A percentile compares a stretch with the other conserved stretches of the same genome.
phyloP scores from a whole-genome alignment of 1,140 invertebrate species.

The Archegozetes longisetosus region DNA sequence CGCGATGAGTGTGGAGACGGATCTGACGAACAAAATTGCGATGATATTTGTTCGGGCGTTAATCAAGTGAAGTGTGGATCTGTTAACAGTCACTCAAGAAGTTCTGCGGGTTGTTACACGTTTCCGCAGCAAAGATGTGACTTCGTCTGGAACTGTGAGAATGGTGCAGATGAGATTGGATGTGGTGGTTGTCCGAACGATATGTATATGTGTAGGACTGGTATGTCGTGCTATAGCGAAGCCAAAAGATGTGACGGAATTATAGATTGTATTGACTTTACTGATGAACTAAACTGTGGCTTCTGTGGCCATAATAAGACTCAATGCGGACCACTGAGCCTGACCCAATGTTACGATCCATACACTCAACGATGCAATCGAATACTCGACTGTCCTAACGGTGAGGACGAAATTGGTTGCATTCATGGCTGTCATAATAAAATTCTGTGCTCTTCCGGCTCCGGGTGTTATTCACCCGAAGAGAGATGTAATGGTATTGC shows the following conservation, averaged over 20 bases:
- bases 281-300: conserved; percentile 45
- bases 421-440: conserved; percentile 34
- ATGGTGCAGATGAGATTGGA: conserved; percentile 19
- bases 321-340: conserved; percentile 12
- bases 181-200: conserved; percentile 39
- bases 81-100: conserved; percentile 9
- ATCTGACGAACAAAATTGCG: conserved; percentile 17
- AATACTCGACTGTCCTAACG: conserved; percentile 60
- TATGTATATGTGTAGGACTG: conserved; percentile 54
- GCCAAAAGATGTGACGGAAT: conserved; percentile 61
- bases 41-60: neutral
- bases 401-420: conserved; percentile 66
- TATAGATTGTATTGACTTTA: conserved; percentile 63
- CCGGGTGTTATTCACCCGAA: conserved; percentile 26
- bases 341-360: conserved; percentile 19
- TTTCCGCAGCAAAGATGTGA: conserved; percentile 17
- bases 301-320: conserved; percentile 17
- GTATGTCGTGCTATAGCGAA: conserved; percentile 50
- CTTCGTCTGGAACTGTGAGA: conserved; percentile 17
- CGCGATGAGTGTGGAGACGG: conserved; percentile 14
- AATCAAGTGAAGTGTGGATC: conserved; percentile 16
- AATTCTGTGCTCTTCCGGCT: conserved; percentile 23
- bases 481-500: conserved; percentile 31
- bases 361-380: conserved; percentile 31
- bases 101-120: conserved; percentile 1